phyloP scores from a whole-genome alignment of 2,888 invertebrate genomes.

The Oxycera nigricornis region DNA sequence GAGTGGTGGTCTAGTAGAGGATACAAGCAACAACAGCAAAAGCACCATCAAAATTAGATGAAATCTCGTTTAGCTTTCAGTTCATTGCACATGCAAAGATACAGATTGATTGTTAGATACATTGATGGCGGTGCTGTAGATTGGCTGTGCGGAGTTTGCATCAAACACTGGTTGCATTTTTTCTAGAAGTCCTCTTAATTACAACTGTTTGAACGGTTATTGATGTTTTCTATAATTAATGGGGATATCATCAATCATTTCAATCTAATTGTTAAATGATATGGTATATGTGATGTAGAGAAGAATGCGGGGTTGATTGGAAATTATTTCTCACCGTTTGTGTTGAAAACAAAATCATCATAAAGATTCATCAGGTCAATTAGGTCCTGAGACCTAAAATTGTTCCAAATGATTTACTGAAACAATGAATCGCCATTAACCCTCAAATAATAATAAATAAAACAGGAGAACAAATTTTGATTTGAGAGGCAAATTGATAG shows the following conservation, averaged over 20 bases:
- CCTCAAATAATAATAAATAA: no score
- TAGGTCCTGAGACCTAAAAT: no score
- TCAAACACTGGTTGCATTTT: background rate
- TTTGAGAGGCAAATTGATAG: no score
- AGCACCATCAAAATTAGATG: background rate
- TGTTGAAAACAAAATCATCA: no score
- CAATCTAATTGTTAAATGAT: slow-evolving; percentile 2
- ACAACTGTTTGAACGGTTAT: slow-evolving; percentile 20
- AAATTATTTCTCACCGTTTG: no score
- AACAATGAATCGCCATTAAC: no score
- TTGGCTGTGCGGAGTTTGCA: background rate
- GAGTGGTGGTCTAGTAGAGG: background rate
- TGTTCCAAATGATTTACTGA: no score
- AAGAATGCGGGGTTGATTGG: background rate
- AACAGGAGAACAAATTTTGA: no score
- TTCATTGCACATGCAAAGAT: background rate
- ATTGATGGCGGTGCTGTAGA: background rate
- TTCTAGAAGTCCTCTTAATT: background rate
- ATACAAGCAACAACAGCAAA: background rate
- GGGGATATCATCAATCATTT: slow-evolving; percentile 2
- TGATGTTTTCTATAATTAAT: slow-evolving; percentile 21
- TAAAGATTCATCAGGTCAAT: no score
- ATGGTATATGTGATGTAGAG: background rate
- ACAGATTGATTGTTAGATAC: background rate
- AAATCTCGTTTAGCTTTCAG: background rate